Conservation (phyloP, 1,140 invertebrate species). For the Apis florea region DNA sequence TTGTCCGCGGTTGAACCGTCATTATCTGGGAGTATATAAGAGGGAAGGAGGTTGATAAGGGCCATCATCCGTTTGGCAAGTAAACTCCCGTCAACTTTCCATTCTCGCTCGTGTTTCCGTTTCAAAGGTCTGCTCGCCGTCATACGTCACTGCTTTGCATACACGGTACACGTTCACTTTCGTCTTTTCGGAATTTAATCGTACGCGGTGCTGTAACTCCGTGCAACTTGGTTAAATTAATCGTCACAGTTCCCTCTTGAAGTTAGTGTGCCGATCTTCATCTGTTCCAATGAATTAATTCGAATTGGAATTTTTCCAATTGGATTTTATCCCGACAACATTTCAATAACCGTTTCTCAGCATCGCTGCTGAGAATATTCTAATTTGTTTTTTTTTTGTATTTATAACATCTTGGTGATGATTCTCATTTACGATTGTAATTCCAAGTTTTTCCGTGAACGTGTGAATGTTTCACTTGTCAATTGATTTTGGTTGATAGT, state of each 20-base stretch:
- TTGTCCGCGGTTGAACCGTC: constrained; percentile 16
- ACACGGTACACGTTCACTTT: constrained; percentile 2
- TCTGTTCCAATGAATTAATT: not conserved
- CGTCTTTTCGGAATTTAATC: not conserved
- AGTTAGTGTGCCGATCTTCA: not conserved
- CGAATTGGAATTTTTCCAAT: not conserved
- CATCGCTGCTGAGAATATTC: not conserved
- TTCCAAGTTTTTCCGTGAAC: too few relatives aligned
- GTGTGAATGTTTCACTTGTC: too few relatives aligned
- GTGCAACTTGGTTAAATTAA: too few relatives aligned
- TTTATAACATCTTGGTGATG: not conserved
- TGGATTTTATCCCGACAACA: accelerated
- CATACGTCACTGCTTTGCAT: not conserved
- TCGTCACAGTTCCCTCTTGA: not conserved
- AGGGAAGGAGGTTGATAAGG: constrained; percentile 25
- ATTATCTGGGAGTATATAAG: constrained; percentile 22
- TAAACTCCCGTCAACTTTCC: constrained; percentile 26
- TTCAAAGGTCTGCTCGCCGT: constrained; percentile 9
- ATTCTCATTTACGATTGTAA: too few relatives aligned
- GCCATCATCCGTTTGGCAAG: constrained; percentile 9
- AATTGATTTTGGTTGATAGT: too few relatives aligned
- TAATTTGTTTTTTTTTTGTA: not conserved
- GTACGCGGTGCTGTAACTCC: not conserved
- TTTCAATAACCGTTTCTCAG: not conserved
- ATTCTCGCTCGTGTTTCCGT: constrained; percentile 34